These are phyloP conservation scores for Lutraria lutraria DNA, from an alignment of 2,888 invertebrate species.

Conservation along the genomic window DNA sequence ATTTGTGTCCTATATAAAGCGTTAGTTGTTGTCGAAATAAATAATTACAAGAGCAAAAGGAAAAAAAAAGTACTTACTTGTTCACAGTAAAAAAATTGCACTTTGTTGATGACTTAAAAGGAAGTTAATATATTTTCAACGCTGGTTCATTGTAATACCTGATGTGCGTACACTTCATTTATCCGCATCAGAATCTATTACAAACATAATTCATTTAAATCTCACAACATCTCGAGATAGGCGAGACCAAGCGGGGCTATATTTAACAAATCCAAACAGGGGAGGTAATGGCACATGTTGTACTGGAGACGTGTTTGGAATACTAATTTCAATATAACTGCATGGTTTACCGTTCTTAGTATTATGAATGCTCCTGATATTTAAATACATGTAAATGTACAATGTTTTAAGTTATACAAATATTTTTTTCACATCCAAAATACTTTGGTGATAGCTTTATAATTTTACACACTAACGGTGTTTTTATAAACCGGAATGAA, in stretches of 20 bases:
- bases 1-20: too few species aligned
- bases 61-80: too few species aligned
- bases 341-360: conserved; percentile 95
- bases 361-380: conserved; percentile 93
- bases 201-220: conserved; percentile 98
- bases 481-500: conserved; percentile 74
- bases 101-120: too few species aligned
- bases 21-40: too few species aligned
- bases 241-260: conserved; percentile 74
- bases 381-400: too few species aligned
- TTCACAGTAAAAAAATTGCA: too few species aligned
- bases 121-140: too few species aligned
- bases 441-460: conserved; percentile 94
- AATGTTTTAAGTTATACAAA: conserved; percentile 97
- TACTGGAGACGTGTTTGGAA: conserved; percentile 94
- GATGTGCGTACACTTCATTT: too few species aligned
- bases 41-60: too few species aligned
- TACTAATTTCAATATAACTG: conserved; percentile 94
- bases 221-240: conserved; percentile 91
- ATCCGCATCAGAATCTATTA: too few species aligned
- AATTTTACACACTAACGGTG: conserved; percentile 92
- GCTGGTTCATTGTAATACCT: too few species aligned
- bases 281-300: conserved; percentile 89
- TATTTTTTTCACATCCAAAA: conserved; percentile 98
- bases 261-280: conserved; percentile 3